These are phyloP conservation scores for Empis livida DNA, from an alignment of 2,888 invertebrate genomes.

Conservation along the genomic window DNA sequence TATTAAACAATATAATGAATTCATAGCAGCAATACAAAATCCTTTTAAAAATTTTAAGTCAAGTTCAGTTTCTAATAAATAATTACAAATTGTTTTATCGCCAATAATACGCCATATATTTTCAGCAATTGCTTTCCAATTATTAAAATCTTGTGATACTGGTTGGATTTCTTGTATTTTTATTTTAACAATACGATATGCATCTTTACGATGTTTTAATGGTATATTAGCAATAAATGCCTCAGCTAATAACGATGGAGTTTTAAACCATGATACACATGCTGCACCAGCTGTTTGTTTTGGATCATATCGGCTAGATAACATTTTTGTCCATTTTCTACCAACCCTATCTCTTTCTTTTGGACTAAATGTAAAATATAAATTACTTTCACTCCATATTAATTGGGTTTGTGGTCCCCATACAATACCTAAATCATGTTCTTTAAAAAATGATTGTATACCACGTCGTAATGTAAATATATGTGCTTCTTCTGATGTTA, in stretches of 20 bases:
- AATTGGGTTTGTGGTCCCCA: slow-evolving; percentile 32
- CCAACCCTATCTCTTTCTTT: slow-evolving; percentile 29
- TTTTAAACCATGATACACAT: slow-evolving; percentile 31
- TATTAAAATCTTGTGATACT: slow-evolving; percentile 26
- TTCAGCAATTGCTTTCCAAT: slow-evolving; percentile 22
- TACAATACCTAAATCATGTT: slow-evolving; percentile 29
- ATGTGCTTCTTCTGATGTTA: slow-evolving; percentile 23
- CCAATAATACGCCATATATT: slow-evolving; percentile 34
- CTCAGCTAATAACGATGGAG: slow-evolving; percentile 27
- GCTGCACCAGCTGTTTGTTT: slow-evolving; percentile 22
- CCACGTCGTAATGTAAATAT: slow-evolving; percentile 28
- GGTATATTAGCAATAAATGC: slow-evolving; percentile 31
- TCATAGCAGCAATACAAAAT: slow-evolving; percentile 9
- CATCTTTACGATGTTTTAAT: slow-evolving; percentile 19
- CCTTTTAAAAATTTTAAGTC: slow-evolving; percentile 5
- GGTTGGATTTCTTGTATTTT: slow-evolving; percentile 25
- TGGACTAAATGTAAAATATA: slow-evolving; percentile 37
- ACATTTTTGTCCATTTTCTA: slow-evolving; percentile 14
- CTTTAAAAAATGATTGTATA: slow-evolving; percentile 27
- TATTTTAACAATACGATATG: slow-evolving; percentile 29
- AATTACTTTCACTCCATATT: slow-evolving; percentile 33
- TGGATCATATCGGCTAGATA: slow-evolving; percentile 7
- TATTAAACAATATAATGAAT: slow-evolving; percentile 6
- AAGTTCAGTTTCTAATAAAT: slow-evolving; percentile 7
- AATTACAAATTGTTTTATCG: slow-evolving; percentile 19